Base-by-base conservation (phyloP, 2,888 invertebrate species). In the Acronicta leporina region DNA sequence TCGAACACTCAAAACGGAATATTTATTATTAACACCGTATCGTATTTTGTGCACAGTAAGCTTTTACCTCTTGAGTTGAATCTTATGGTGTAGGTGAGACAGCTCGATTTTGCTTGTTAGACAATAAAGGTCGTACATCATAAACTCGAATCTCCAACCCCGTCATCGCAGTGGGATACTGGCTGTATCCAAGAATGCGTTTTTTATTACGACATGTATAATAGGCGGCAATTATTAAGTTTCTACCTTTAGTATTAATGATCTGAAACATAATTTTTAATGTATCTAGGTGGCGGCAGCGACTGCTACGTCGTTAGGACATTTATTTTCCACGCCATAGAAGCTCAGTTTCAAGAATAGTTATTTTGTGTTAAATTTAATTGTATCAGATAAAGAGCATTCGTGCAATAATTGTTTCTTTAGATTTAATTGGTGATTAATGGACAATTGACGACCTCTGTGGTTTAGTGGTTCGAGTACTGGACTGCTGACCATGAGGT, bases 201-300 rank as follows among this genome's bases (percentile, higher is more conserved):
- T 90, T 91, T 92, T 90, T 90, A 87, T 87, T 84, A 82, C 82
- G 82, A 77, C 83, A 85, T 87, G 54, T 88, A 87, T 86, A 87
- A 87, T 85, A 80, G 79, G 73, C 83, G 81, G 82, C 87, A 87
- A 89, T 90, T 89, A 92, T 89, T 85, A 90, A 89, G 87, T 89
- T 87, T 89, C 86, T 86, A 84, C 84, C 80, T 88, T 87, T 87
- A 83, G 82, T 88, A 90, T 88, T 92, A 90, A 92, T 89, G 89
- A 90, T 85, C 84, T 71, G 81, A 79, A 82, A 85, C 81, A 84
- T 86, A 84, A 85, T 88, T 88, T 87, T 88, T 89, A 85, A 87
- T 87, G 77, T 83, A 68, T 79, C 68, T 79, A 70, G 80, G 81
- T 84, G 82, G 85, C 77, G 59, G 74, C 60, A 38, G 16, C 65